Percentiles rank a stretch among this genome's conserved stretches.
Evolutionary conservation across 2,113 vertebrate species (phyloP).

Genomic region (Calyptomena viridis): DNA sequence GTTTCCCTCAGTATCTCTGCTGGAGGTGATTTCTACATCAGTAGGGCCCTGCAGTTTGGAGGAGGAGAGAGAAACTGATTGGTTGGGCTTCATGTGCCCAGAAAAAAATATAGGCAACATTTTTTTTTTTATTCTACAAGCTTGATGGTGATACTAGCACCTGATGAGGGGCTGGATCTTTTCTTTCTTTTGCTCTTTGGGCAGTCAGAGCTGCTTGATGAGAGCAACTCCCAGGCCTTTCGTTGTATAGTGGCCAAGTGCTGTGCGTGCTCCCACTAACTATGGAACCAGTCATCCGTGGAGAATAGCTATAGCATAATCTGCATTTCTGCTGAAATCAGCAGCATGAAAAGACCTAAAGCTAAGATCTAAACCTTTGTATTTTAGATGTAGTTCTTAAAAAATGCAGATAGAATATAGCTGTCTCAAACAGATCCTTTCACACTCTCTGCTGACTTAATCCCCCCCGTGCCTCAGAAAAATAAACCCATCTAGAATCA

Average conservation of each 20-base stretch:
- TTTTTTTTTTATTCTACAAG: neutral
- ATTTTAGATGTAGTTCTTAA: neutral
- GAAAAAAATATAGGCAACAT: neutral
- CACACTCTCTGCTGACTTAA: neutral
- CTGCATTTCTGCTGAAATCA: conserved; percentile 13
- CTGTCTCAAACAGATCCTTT: neutral
- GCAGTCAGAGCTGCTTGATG: neutral
- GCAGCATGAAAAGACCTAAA: neutral
- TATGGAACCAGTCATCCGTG: neutral
- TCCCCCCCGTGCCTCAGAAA: neutral
- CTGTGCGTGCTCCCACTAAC: neutral
- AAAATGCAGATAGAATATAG: neutral
- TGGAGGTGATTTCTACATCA: neutral
- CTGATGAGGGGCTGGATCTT: neutral
- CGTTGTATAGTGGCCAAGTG: neutral
- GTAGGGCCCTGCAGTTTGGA: neutral
- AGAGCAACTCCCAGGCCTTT: neutral
- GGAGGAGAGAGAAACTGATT: neutral
- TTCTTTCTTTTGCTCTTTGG: neutral
- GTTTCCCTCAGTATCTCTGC: neutral
- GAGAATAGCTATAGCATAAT: neutral
- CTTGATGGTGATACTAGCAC: neutral
- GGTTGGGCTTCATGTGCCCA: neutral
- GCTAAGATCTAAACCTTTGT: neutral
- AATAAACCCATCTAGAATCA: neutral